phyloP scores from a whole-genome alignment of 2,888 invertebrate species.

The Lepidonotus clava region DNA sequence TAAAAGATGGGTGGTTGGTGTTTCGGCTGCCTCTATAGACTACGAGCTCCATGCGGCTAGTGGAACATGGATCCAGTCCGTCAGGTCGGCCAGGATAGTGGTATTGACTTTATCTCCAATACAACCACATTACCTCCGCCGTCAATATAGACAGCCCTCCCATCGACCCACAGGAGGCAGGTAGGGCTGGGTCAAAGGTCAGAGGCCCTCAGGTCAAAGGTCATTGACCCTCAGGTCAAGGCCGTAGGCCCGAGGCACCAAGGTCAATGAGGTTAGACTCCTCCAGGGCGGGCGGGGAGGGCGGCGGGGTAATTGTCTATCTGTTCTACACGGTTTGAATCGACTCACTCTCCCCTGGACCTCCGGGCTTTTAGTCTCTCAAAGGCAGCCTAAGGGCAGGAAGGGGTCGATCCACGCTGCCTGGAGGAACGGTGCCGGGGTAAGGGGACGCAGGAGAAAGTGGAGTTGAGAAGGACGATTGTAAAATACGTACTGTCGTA shows the following conservation, averaged over 20 bases:
- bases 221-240: not conserved
- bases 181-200: not conserved
- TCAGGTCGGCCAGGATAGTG: no score
- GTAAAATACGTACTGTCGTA: no score
- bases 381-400: no score
- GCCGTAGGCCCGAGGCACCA: not conserved
- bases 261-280: not conserved
- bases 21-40: no score
- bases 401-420: not conserved
- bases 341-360: not conserved
- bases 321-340: constrained; percentile 26
- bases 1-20: no score
- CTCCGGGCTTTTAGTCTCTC: not conserved
- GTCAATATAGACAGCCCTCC: not conserved
- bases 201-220: not conserved
- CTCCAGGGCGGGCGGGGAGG: not conserved
- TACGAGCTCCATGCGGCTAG: no score
- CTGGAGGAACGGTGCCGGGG: not conserved
- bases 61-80: no score
- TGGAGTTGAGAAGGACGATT: no score
- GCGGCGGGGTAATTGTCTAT: not conserved
- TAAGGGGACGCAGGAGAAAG: no score
- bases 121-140: not conserved
- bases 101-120: not conserved
- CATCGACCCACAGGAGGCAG: not conserved